A percentile compares a stretch with the other conserved stretches of the same genome.
These are phyloP conservation scores for Erinaceus europaeus DNA, from an alignment of 2,113 vertebrate species.

Conservation along the genomic window DNA sequence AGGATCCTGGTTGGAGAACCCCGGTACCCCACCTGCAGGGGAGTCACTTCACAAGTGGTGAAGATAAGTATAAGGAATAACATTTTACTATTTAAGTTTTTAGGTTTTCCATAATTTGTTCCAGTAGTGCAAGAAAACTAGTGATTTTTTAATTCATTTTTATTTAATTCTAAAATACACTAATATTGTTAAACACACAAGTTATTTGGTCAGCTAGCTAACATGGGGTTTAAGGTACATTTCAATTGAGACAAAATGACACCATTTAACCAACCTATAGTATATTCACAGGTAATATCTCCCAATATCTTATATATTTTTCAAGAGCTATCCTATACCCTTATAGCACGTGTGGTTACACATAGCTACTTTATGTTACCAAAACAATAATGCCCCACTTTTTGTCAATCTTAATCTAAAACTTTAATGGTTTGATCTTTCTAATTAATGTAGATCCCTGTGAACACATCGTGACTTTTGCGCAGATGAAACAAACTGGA, in stretches of 20 bases:
- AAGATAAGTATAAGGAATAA: too few relatives aligned
- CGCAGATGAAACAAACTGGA: too few relatives aligned
- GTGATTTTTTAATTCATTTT: not conserved
- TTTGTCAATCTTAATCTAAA: not conserved
- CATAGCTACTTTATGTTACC: too few relatives aligned
- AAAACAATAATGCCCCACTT: not conserved
- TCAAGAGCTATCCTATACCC: not conserved
- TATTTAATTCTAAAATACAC: not conserved
- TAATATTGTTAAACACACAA: not conserved
- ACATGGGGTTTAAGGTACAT: not conserved
- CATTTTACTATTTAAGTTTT: not conserved
- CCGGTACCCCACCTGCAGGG: too few relatives aligned
- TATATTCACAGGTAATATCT: not conserved
- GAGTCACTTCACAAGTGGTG: too few relatives aligned
- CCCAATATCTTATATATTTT: not conserved
- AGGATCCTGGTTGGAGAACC: too few relatives aligned
- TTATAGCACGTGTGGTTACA: not conserved
- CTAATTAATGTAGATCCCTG: not conserved
- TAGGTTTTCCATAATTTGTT: not conserved
- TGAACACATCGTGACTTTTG: too few relatives aligned
- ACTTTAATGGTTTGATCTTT: not conserved
- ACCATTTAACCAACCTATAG: not conserved
- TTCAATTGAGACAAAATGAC: not conserved
- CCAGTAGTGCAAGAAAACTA: not conserved
- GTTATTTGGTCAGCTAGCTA: not conserved